phyloP scores from a whole-genome alignment of 2,888 invertebrate genomes.

The Alviniconcha strummeri region DNA sequence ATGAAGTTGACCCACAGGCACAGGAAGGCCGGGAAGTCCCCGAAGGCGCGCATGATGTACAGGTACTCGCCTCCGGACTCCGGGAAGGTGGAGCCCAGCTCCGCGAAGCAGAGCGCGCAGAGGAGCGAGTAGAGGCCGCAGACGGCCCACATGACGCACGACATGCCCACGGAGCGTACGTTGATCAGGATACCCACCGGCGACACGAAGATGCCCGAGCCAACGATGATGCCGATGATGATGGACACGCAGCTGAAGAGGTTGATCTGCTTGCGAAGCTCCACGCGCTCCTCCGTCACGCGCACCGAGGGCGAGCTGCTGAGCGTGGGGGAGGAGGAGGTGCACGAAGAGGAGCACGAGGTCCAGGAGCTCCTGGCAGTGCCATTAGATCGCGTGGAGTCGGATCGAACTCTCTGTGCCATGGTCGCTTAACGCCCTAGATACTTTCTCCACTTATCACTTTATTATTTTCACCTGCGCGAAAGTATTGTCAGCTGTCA shows the following conservation, averaged over 20 bases:
- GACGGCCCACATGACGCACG: conserved; percentile 90
- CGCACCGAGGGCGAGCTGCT: neutral
- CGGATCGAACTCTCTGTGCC: neutral
- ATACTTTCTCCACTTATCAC: neutral
- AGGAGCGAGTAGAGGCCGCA: conserved; percentile 86
- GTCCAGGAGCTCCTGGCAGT: neutral
- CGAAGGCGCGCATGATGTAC: conserved; percentile 73
- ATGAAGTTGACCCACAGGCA: conserved; percentile 70
- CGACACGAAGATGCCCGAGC: conserved; percentile 96
- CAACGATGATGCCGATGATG: conserved; percentile 87
- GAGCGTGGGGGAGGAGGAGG: neutral
- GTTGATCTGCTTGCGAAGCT: conserved; percentile 60
- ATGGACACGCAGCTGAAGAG: conserved; percentile 63
- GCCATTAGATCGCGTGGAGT: neutral
- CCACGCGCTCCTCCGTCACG: conserved; percentile 40
- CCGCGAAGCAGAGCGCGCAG: conserved; percentile 92
- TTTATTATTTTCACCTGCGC: neutral
- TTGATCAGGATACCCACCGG: conserved; percentile 90
- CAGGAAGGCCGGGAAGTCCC: conserved; percentile 69
- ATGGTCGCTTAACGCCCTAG: neutral
- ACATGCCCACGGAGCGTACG: conserved; percentile 83
- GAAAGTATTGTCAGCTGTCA: neutral
- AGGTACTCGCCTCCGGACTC: conserved; percentile 76
- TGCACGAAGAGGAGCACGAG: conserved; percentile 2
- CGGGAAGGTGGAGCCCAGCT: conserved; percentile 91